Percentiles rank a stretch among this genome's conserved stretches.
Evolutionary conservation across 2,888 invertebrate species (phyloP).

Genomic region (Eristalinus sepulchralis): DNA sequence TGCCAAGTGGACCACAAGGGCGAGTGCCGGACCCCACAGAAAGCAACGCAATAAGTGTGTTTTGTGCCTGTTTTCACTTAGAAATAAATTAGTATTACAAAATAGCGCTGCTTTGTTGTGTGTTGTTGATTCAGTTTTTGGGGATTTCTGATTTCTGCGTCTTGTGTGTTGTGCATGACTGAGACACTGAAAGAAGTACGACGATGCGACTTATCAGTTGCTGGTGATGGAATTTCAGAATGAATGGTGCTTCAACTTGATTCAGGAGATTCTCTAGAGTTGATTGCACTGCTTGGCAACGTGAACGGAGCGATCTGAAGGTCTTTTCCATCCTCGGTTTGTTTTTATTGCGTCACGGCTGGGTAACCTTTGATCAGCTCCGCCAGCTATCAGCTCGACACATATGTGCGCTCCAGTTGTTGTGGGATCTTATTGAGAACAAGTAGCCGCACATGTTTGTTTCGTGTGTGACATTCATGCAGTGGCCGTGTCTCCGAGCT

Average conservation of each 20-base stretch:
- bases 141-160: not conserved
- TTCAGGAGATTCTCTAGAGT: not conserved
- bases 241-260: not conserved
- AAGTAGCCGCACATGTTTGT: too few species aligned
- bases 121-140: not conserved
- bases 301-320: not conserved
- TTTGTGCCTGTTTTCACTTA: not conserved
- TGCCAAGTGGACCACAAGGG: slow-evolving; percentile 24
- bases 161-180: not conserved
- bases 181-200: not conserved
- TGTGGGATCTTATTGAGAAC: too few species aligned
- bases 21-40: not conserved
- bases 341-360: too few species aligned
- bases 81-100: not conserved
- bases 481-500: too few species aligned
- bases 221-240: too few species aligned
- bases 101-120: not conserved
- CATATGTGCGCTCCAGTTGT: too few species aligned
- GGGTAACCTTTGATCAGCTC: too few species aligned
- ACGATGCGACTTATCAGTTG: not conserved
- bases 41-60: not conserved
- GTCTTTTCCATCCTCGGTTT: not conserved
- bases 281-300: not conserved
- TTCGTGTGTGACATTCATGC: too few species aligned
- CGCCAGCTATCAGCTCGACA: too few species aligned